Base-by-base conservation (phyloP, 2,113 vertebrate genomes). In the Bufo gargarizans region DNA sequence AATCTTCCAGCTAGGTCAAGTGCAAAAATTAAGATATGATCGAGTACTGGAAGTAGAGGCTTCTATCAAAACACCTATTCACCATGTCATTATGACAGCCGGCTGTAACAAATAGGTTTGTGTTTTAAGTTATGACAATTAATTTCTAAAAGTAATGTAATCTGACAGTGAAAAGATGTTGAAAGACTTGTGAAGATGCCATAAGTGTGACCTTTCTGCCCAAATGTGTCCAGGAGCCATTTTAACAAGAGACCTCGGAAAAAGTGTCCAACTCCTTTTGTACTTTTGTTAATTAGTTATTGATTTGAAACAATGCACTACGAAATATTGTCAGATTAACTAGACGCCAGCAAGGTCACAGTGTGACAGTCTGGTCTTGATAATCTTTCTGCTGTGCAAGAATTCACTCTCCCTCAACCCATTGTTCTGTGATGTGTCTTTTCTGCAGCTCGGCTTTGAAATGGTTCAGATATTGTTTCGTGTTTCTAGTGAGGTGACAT, bases 251-350 rank as follows among this genome's bases (percentile, higher is more conserved):
- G 95, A 94, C 95, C 96, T 96, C 94, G 94, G 95, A 96, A 71
- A 74, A 97, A 94, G 93, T 93, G 95, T 95, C 92, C 93, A 96
- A 96, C 96, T 98, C 96, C 97, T 97, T 98, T 99, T 99, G 97
- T 98, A 97, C 96, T 97, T 84, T 99, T 96, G 96, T 97, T 99
- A 99, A 99, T 99, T 98, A 99, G 96, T 98, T 99, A 99, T 99
- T 99, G 97, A 99, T 99, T 97, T 97, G 96, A 99, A 99, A 98
- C 97, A 99, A 98, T 98, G 96, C 93, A 94, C 94, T 95, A 95
- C 95, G 95, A 97, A 98, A 97, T 97, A 97, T 97, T 96, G 95
- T 95, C 95, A 95, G 96, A 97, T 94, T 95, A 95, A 93, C 93
- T 93, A 95, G 95, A 95, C 86, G 89, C 94, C 92, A 91, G 93